Evolutionary conservation across 2,888 invertebrate genomes (phyloP).

Genomic region (Ophioninae sp.): DNA sequence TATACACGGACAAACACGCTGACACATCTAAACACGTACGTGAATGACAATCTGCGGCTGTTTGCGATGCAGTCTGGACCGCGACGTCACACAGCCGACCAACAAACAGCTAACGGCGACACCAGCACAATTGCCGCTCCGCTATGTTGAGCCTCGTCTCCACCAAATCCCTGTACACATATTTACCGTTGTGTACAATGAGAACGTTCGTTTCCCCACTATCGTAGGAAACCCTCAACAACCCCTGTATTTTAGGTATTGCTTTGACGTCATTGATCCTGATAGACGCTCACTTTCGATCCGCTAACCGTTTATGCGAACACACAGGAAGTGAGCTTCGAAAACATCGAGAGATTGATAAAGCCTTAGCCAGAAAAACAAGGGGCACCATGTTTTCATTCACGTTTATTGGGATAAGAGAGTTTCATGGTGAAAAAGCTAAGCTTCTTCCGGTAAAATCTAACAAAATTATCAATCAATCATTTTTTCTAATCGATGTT

Average conservation of each 20-base stretch:
- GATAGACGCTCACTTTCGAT: slow-evolving; percentile 1
- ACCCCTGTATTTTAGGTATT: neutral
- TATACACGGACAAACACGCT: slow-evolving; percentile 14
- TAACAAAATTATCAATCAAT: no score
- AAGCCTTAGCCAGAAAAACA: slow-evolving; percentile 15
- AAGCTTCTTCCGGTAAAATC: no score
- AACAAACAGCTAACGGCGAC: slow-evolving; percentile 60
- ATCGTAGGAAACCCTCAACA: neutral
- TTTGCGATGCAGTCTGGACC: slow-evolving; percentile 64
- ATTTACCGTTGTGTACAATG: neutral
- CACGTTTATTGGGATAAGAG: neutral
- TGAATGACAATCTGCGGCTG: slow-evolving; percentile 44
- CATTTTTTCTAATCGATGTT: no score
- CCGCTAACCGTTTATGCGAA: neutral
- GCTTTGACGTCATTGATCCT: slow-evolving; percentile 18
- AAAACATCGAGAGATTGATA: slow-evolving; percentile 1
- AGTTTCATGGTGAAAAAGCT: neutral
- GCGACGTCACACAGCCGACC: slow-evolving; percentile 48
- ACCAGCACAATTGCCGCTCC: slow-evolving; percentile 35
- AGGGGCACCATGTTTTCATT: neutral
- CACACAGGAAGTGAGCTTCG: slow-evolving; percentile 19
- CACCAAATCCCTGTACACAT: slow-evolving; percentile 9
- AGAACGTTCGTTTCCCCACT: neutral
- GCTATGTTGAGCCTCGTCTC: slow-evolving; percentile 22
- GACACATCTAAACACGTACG: slow-evolving; percentile 1